phyloP scores from a whole-genome alignment of 2,113 vertebrate genomes.

The Stercorarius parasiticus region DNA sequence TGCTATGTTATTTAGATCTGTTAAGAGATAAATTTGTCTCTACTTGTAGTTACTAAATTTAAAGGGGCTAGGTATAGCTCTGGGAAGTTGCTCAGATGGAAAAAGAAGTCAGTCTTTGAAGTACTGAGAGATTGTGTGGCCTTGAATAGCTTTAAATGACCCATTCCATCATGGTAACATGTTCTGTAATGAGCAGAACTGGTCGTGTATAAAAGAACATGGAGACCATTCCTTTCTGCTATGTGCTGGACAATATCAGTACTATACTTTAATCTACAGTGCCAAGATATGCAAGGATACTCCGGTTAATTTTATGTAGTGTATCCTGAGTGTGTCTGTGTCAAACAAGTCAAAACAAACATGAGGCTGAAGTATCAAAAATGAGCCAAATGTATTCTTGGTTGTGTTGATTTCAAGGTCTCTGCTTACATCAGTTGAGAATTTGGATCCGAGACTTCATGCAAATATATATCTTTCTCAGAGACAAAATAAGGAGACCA shows the following conservation, averaged over 20 bases:
- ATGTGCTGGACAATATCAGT: background rate
- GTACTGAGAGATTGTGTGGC: background rate
- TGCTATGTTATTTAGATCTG: constrained; percentile 32
- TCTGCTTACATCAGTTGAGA: background rate
- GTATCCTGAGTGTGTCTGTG: background rate
- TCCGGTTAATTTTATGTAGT: background rate
- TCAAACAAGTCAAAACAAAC: background rate
- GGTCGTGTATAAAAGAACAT: background rate
- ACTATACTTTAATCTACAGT: background rate
- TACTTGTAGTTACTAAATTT: constrained; percentile 51
- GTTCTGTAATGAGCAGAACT: background rate
- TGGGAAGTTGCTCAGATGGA: constrained; percentile 15
- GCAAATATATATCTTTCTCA: background rate
- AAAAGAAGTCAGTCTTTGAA: constrained; percentile 18
- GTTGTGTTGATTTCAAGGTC: background rate
- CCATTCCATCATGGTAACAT: background rate
- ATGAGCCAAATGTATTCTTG: background rate
- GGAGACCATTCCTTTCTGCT: background rate
- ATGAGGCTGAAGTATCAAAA: background rate
- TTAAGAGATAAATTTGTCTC: constrained; percentile 36
- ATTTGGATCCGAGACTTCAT: background rate
- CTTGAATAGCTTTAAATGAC: background rate
- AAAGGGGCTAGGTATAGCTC: constrained; percentile 39
- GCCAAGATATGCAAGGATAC: background rate
- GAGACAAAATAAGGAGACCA: background rate